A percentile compares a stretch with the other conserved stretches of the same genome.
These are phyloP conservation scores for Nephila pilipes DNA, from an alignment of 1,140 invertebrate species.

Conservation along the genomic window DNA sequence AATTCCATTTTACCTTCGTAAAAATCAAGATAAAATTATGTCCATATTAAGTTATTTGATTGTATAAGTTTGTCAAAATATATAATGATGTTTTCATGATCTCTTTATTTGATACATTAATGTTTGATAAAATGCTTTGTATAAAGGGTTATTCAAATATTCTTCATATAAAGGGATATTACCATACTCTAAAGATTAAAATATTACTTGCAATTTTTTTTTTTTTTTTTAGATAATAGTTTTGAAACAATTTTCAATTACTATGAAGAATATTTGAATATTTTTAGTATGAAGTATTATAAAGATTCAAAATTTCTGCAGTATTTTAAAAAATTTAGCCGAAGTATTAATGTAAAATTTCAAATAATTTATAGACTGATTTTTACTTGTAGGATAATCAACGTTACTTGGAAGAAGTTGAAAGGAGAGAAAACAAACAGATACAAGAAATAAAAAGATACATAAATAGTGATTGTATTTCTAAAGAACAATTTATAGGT, in stretches of 20 bases:
- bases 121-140: too few species aligned
- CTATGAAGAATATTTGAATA: too few species aligned
- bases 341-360: too few species aligned
- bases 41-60: too few species aligned
- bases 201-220: background rate
- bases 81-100: background rate
- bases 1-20: too few species aligned
- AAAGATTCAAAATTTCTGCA: background rate
- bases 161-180: background rate
- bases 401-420: slow-evolving; percentile 1
- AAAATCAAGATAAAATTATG: too few species aligned
- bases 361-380: background rate
- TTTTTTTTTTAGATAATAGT: background rate
- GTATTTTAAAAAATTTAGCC: too few species aligned
- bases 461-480: background rate
- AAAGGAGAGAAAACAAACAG: slow-evolving; percentile 17
- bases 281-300: too few species aligned
- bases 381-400: slow-evolving; percentile 23
- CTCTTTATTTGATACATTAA: too few species aligned
- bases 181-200: background rate
- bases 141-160: too few species aligned
- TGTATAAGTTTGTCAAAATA: background rate
- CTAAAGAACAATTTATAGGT: slow-evolving; percentile 54
- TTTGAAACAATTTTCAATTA: background rate
- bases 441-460: slow-evolving; percentile 7